These are phyloP conservation scores for Anthonomus grandis DNA, from an alignment of 1,140 invertebrate species.

Conservation along the genomic window DNA sequence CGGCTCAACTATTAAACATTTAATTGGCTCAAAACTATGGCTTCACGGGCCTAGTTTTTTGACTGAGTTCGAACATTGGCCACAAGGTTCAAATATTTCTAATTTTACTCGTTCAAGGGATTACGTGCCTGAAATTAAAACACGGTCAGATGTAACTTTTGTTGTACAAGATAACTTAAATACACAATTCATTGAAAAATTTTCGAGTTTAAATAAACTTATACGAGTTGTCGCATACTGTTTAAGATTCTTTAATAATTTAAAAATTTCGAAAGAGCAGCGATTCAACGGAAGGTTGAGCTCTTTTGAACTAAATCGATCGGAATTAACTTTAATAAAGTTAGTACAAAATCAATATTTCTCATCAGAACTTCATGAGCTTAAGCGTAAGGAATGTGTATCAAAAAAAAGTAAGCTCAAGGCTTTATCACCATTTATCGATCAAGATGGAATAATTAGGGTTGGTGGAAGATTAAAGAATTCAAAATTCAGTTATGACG, in stretches of 20 bases:
- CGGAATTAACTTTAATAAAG: constrained; percentile 4
- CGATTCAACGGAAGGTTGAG: not conserved
- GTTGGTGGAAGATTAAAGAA: constrained; percentile 46
- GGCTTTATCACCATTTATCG: constrained; percentile 45
- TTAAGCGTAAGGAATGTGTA: not conserved
- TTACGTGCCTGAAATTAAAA: too few relatives aligned
- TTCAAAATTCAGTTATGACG: constrained; percentile 30
- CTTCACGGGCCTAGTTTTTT: too few relatives aligned
- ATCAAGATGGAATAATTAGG: constrained; percentile 32
- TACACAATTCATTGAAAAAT: too few relatives aligned
- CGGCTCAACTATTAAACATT: too few relatives aligned
- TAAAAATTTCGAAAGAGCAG: not conserved
- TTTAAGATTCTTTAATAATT: constrained; percentile 11
- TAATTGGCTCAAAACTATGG: too few relatives aligned
- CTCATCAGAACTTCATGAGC: constrained; percentile 5
- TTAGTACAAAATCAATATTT: constrained; percentile 7
- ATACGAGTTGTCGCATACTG: constrained; percentile 15
- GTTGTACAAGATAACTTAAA: too few relatives aligned
- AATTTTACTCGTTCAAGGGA: too few relatives aligned
- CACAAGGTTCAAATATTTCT: too few relatives aligned
- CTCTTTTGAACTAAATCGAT: not conserved
- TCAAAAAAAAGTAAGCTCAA: constrained; percentile 9
- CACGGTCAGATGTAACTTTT: too few relatives aligned
- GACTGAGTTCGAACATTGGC: too few relatives aligned
- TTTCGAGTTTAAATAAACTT: not conserved